Conservation (phyloP, 64 coral and sea anemone species). For the Montipora foliosa region DNA sequence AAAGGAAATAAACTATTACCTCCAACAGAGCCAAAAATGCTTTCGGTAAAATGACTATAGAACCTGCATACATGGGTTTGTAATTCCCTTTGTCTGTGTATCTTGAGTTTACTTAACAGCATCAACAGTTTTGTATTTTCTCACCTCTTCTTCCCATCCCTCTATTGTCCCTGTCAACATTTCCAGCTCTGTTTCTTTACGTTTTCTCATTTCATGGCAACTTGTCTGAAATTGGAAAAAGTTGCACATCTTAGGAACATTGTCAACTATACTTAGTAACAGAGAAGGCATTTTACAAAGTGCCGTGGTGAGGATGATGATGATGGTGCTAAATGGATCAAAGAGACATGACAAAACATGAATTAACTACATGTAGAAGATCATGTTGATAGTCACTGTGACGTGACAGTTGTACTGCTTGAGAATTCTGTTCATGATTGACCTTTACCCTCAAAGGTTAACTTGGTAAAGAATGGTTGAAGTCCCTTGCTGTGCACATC, state of each 20-base stretch:
- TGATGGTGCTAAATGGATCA: not conserved
- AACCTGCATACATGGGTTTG: too few species aligned
- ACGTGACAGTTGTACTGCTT: not conserved
- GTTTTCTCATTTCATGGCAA: conserved; percentile 95
- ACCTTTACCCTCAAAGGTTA: not conserved
- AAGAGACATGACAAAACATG: not conserved
- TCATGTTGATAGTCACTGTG: not conserved
- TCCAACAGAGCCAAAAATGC: too few species aligned
- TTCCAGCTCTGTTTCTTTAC: conserved; percentile 98
- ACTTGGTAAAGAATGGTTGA: too few species aligned
- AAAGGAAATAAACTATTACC: too few species aligned
- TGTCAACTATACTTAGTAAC: not conserved
- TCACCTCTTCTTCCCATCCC: conserved; percentile 96
- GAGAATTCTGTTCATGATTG: not conserved
- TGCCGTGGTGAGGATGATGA: not conserved
- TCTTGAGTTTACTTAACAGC: too few species aligned
- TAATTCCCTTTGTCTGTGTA: too few species aligned
- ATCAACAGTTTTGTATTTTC: too few species aligned
- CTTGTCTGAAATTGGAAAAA: conserved; percentile 78
- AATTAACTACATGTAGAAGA: not conserved
- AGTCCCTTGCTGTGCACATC: too few species aligned
- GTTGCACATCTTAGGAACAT: not conserved
- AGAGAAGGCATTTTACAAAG: not conserved
- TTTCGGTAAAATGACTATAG: too few species aligned
- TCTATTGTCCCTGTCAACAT: conserved; percentile 97